Conservation (phyloP, 2,113 vertebrate genomes). For the Tylochromis polylepis region DNA sequence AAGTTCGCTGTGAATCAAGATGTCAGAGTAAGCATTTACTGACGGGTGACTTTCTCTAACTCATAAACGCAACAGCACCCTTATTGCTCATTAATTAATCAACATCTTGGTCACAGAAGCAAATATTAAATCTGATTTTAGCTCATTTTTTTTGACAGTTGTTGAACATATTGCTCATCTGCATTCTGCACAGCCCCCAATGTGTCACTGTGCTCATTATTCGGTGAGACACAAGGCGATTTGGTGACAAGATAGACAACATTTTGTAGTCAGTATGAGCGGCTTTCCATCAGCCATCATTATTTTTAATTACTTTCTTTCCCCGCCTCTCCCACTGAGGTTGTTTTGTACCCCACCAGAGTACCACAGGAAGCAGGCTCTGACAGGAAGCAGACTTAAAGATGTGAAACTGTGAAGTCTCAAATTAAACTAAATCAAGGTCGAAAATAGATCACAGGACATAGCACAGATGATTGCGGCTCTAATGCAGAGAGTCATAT, state of each 20-base stretch:
- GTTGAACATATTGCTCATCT: conserved; percentile 1
- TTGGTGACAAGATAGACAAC: background rate
- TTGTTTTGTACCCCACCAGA: conserved; percentile 1
- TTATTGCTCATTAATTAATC: conserved; percentile 7
- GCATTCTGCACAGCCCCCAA: background rate
- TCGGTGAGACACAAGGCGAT: background rate
- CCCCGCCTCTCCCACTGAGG: background rate
- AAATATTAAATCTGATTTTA: background rate
- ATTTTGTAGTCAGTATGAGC: background rate
- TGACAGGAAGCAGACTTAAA: conserved; percentile 27
- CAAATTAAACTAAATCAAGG: conserved; percentile 26
- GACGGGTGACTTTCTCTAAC: background rate
- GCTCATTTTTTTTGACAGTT: background rate
- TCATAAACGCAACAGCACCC: background rate
- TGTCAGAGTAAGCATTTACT: conserved; percentile 2
- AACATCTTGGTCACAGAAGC: background rate
- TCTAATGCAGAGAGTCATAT: background rate
- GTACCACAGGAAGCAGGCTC: background rate
- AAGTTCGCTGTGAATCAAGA: background rate
- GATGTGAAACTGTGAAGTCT: conserved; percentile 34
- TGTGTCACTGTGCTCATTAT: background rate
- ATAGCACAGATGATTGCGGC: background rate
- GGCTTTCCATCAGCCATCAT: conserved; percentile 33
- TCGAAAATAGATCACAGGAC: conserved; percentile 8
- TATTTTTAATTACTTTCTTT: conserved; percentile 48